Evolutionary conservation across 2,797 vertebrate species (phyloP).

Genomic region (Pangasius djambal): DNA sequence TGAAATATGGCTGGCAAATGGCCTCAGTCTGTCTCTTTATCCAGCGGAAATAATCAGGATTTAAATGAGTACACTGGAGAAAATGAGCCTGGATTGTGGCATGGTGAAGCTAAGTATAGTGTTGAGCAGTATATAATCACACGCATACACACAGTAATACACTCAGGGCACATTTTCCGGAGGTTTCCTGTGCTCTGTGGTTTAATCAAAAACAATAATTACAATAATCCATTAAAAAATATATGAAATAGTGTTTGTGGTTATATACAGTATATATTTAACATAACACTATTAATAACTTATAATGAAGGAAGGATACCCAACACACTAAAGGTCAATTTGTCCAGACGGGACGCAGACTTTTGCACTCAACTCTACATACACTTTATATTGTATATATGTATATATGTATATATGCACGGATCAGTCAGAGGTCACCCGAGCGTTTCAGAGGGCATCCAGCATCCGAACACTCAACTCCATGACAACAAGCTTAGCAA

Average conservation of each 20-base stretch:
- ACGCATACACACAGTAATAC: not conserved
- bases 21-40: constrained; percentile 65
- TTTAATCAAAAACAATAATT: not conserved
- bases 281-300: not conserved
- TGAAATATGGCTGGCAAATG: constrained; percentile 69
- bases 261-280: not conserved
- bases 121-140: not conserved
- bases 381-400: not conserved
- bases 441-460: constrained; percentile 59
- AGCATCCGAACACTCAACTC: constrained; percentile 58
- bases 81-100: constrained; percentile 34
- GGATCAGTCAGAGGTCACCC: constrained; percentile 53
- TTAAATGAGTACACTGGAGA: constrained; percentile 65
- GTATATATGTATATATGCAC: not conserved
- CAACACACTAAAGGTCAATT: not conserved
- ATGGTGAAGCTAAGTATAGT: constrained; percentile 3
- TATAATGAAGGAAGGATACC: not conserved
- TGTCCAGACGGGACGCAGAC: not conserved
- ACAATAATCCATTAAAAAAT: not conserved
- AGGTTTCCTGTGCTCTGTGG: not conserved
- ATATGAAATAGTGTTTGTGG: not conserved
- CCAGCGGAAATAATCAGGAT: constrained; percentile 72
- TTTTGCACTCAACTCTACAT: not conserved
- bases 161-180: not conserved
- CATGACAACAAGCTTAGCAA: constrained; percentile 68